phyloP scores from a whole-genome alignment of 2,113 vertebrate genomes.

The Oceanites oceanicus region DNA sequence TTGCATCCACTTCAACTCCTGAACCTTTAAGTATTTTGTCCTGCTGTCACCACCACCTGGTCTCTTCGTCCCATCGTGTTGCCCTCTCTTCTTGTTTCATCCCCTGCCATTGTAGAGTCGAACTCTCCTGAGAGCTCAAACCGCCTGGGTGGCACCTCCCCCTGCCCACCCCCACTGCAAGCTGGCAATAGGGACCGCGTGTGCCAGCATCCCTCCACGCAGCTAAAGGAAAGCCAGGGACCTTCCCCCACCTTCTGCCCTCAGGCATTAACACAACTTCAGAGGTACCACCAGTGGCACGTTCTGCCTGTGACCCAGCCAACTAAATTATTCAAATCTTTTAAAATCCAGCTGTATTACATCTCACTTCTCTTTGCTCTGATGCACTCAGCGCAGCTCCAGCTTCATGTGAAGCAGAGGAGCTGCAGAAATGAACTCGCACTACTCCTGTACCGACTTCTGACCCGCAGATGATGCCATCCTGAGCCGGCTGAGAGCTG shows the following conservation, averaged over 20 bases:
- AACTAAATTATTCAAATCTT: background rate
- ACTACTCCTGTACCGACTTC: background rate
- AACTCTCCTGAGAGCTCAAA: background rate
- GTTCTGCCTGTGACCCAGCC: background rate
- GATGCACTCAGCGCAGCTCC: background rate
- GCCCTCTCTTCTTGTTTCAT: background rate
- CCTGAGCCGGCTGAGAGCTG: background rate
- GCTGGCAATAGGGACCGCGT: fast-evolving
- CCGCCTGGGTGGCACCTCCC: background rate
- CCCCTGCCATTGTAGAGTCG: background rate
- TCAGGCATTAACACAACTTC: background rate
- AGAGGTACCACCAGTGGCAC: background rate
- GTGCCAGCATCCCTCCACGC: background rate
- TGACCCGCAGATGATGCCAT: background rate
- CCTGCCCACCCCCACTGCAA: background rate
- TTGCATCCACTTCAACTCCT: background rate
- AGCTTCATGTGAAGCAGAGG: background rate
- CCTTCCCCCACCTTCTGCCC: background rate
- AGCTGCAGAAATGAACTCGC: background rate
- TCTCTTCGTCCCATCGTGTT: background rate
- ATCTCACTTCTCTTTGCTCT: background rate
- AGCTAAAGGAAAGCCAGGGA: background rate
- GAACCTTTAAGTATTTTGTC: background rate
- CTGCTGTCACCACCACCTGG: background rate
- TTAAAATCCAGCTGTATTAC: background rate